Percentiles rank a stretch among this genome's conserved stretches.
Conservation (phyloP, 2,113 vertebrate genomes). For the Neomonachus schauinslandi region DNA sequence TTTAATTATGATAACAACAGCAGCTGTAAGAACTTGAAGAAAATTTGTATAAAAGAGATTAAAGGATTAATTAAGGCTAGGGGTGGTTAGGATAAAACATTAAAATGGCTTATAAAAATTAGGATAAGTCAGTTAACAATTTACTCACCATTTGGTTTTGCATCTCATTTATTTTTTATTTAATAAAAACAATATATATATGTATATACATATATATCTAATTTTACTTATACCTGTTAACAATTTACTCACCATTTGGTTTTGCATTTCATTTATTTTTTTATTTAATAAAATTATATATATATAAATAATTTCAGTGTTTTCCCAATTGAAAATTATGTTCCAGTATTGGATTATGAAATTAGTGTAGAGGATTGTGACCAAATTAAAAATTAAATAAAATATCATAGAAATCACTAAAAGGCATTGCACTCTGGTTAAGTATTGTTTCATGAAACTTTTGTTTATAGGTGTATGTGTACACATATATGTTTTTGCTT, state of each 20-base stretch:
- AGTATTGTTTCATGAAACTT: neutral
- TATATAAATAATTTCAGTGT: neutral
- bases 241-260: neutral
- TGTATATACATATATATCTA: neutral
- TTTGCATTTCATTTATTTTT: neutral
- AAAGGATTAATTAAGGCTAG: neutral
- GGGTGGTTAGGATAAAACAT: neutral
- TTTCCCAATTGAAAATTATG: slow-evolving; percentile 9
- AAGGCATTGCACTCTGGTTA: neutral
- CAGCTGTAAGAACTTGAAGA: neutral
- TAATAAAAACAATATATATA: neutral
- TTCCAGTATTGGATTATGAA: neutral
- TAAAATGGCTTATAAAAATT: neutral
- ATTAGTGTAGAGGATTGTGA: neutral
- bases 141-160: neutral
- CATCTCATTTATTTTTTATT: neutral
- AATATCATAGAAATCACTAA: neutral
- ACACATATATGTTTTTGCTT: neutral
- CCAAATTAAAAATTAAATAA: neutral
- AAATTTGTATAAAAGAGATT: neutral
- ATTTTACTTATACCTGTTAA: neutral
- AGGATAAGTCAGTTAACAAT: neutral
- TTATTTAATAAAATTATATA: slow-evolving; percentile 12
- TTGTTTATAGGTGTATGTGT: neutral
- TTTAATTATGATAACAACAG: neutral